Conservation (phyloP, 2,797 vertebrate species). For the Hybognathus amarus region DNA sequence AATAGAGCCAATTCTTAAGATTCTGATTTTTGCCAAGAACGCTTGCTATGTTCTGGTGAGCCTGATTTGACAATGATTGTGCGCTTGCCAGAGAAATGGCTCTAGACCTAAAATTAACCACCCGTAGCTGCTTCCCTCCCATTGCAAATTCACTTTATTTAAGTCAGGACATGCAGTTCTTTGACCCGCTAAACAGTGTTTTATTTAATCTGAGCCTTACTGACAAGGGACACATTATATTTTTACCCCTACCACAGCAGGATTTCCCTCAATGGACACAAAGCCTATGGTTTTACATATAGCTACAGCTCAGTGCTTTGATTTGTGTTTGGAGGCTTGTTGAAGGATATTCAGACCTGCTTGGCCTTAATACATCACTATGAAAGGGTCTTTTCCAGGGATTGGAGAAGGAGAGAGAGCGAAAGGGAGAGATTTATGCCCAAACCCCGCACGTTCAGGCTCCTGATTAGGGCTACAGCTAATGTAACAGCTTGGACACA, state of each 20-base stretch:
- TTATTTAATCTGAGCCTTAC: conserved; percentile 51
- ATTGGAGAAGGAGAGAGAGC: conserved; percentile 33
- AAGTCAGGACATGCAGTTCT: conserved; percentile 15
- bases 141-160: conserved; percentile 11
- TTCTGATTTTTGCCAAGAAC: background rate
- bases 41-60: background rate
- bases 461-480: conserved; percentile 70
- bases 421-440: conserved; percentile 67
- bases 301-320: conserved; percentile 59
- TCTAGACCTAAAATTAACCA: conserved; percentile 18
- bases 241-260: conserved; percentile 27
- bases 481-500: conserved; percentile 72
- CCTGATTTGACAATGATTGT: background rate
- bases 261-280: conserved; percentile 39
- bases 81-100: background rate
- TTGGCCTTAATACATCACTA: conserved; percentile 73
- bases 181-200: conserved; percentile 32
- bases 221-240: conserved; percentile 45
- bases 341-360: conserved; percentile 68
- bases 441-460: conserved; percentile 55
- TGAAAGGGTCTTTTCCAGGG: conserved; percentile 62
- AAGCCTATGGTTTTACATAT: conserved; percentile 66
- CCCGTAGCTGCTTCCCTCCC: background rate
- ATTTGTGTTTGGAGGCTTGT: conserved; percentile 68
- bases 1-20: background rate